Base-by-base conservation (phyloP, 2,888 invertebrate genomes). In the Chirona hameri region DNA sequence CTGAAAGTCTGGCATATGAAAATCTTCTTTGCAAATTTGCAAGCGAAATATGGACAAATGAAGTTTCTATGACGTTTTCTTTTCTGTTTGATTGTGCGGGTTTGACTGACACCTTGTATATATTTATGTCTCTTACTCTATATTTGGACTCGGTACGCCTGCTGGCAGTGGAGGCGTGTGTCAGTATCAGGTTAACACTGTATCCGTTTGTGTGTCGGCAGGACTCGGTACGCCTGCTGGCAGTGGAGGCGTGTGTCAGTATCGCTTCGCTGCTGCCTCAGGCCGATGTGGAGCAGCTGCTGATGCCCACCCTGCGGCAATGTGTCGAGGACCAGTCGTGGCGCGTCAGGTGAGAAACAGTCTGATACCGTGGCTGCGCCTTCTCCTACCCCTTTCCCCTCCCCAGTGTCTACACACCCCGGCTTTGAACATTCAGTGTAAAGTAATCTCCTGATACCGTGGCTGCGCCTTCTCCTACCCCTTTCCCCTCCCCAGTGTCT, bases 171-270 rank as follows among this genome's bases (percentile, higher is more conserved):
- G n/a, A n/a, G n/a, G 65, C 4, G 5, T 4, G 15, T 12, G 7
- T 9, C 27, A n/a, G 27, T 65, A 7, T 27, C 65, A n/a, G 7
- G 69, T 2, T 82, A 88, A 87, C 99, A 99, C 90, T 99, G 98
- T 0, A 99, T 99, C 24, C 93, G 99, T 48, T 91, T 91, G 99
- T 83, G 90, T n/a, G n/a, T n/a, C n/a, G n/a, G n/a, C n/a, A n/a
- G n/a, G n/a, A n/a, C n/a, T n/a, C n/a, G n/a, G n/a, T n/a, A n/a
- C n/a, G n/a, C n/a, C n/a, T n/a, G n/a, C n/a, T 99, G 86, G 98
- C 98, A 0, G 97, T 99, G 14, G 99, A 99, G 88, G 98, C 98
- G 0, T 98, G 98, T 88, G 97, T 98, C 0, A 95, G 94, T 85
- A 98, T 99, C 87, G 98, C 98, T 0, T 93, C 93, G 27, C 89